Percentiles rank a stretch among this genome's conserved stretches.
phyloP scores from a whole-genome alignment of 2,888 invertebrate genomes.

The Drosophila paranaensis region DNA sequence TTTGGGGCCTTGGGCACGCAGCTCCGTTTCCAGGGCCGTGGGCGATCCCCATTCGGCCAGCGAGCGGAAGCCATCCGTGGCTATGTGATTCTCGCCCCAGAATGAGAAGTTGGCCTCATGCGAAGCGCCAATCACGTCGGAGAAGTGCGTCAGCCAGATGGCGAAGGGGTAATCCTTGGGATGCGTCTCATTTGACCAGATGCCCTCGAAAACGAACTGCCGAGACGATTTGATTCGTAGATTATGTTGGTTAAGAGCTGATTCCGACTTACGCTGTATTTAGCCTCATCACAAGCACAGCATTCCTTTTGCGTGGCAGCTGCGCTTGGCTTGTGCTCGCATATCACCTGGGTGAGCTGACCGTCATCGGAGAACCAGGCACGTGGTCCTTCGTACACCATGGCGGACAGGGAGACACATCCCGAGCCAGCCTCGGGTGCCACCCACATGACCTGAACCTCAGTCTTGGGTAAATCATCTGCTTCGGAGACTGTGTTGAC shows the following conservation, averaged over 20 bases:
- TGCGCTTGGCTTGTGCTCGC: conserved; percentile 89
- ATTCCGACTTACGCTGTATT: conserved; percentile 90
- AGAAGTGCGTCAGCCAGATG: conserved; percentile 97
- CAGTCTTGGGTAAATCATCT: conserved; percentile 91
- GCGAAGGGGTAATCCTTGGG: conserved; percentile 97
- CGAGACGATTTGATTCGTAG: background rate
- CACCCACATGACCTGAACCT: conserved; percentile 96
- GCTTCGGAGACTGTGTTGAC: conserved; percentile 93
- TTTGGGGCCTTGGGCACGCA: conserved; percentile 91
- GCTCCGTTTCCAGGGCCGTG: conserved; percentile 93
- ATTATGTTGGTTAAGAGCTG: background rate
- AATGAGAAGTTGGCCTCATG: conserved; percentile 95
- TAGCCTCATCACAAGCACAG: conserved; percentile 98
- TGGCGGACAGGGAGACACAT: conserved; percentile 95
- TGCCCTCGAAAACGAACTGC: conserved; percentile 94
- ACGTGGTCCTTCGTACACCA: conserved; percentile 92
- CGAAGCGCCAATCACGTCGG: conserved; percentile 97
- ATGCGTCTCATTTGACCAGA: conserved; percentile 98
- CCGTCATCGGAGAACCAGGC: conserved; percentile 97
- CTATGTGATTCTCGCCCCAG: conserved; percentile 95
- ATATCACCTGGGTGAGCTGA: conserved; percentile 91
- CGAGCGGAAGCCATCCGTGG: conserved; percentile 95
- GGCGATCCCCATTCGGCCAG: conserved; percentile 91
- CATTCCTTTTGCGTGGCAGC: conserved; percentile 88
- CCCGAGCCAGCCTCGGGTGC: conserved; percentile 94